A percentile compares a stretch with the other conserved stretches of the same genome.
phyloP scores from a whole-genome alignment of 1,140 invertebrate species.

The Drosophila paulistorum region DNA sequence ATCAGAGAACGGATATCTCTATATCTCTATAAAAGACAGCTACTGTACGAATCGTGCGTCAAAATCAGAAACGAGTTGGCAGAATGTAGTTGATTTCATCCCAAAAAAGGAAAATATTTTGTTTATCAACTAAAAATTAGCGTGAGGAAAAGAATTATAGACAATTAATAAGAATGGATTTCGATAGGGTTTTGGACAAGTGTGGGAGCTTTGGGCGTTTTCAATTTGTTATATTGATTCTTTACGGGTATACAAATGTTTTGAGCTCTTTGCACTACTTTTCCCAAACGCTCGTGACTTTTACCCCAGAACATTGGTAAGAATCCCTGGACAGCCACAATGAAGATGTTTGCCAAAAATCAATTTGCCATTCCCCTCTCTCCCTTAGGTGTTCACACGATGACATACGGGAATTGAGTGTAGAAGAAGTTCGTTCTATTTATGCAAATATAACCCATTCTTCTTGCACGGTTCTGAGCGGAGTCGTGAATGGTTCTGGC shows the following conservation, averaged over 20 bases:
- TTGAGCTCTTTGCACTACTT: conserved; percentile 85
- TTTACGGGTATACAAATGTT: conserved; percentile 85
- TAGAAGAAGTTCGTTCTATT: conserved; percentile 49
- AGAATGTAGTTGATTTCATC: conserved; percentile 59
- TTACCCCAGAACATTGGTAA: conserved; percentile 83
- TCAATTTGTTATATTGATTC: conserved; percentile 85
- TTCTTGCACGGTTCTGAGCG: conserved; percentile 58
- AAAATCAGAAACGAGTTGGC: conserved; percentile 48
- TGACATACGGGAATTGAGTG: conserved; percentile 54
- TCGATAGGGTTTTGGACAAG: conserved; percentile 85
- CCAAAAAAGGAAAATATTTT: conserved; percentile 1
- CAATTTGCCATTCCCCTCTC: background rate
- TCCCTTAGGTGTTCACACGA: conserved; percentile 58
- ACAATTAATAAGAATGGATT: conserved; percentile 78
- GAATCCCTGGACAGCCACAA: background rate
- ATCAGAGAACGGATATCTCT: conserved; percentile 47
- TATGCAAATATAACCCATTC: conserved; percentile 59
- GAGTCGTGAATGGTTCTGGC: conserved; percentile 50
- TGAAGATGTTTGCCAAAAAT: background rate
- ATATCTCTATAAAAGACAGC: conserved; percentile 62
- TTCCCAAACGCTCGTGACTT: conserved; percentile 84
- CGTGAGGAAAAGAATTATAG: background rate
- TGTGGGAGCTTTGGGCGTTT: conserved; percentile 86
- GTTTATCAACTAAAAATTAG: background rate
- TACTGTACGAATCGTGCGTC: conserved; percentile 27